Base-by-base conservation (phyloP, 2,797 vertebrate species). In the Miichthys miiuy region DNA sequence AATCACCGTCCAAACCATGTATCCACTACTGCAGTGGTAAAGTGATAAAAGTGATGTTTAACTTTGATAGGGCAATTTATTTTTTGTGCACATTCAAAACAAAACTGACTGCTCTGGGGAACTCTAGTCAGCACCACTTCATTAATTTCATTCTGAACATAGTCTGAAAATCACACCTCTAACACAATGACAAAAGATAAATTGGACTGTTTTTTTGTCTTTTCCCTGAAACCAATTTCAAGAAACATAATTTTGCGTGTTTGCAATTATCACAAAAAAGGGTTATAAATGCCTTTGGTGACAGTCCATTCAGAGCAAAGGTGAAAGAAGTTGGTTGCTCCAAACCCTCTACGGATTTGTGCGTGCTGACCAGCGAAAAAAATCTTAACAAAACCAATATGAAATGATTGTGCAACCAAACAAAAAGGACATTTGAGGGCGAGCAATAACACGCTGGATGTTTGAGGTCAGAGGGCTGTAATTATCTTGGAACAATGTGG, bases 401-500 rank as follows among this genome's bases (percentile, higher is more conserved):
- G 38, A 81, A 81, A 71, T 46, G 34, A 78, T 23, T 66, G 20
- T 57, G 48, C 16, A 54, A 69, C 21, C 30, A 69, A 77, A 61
- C 16, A 23, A 13, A 64, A 77, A 70, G 38, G 16, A 60, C 51
- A 70, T 68, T 46, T 18, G 21, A 70, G 41, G 42, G 10, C 27
- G 7, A n/a, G 56, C 5, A 48, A 65, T 61, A 80, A 64, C 25
- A 67, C 6, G 9, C 41, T 42, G 23, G 64, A 57, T 75, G 66
- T 77, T 66, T 70, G 64, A 38, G 61, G 56, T 75, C 68, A 77
- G 60, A 76, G 58, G 25, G 54, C 27, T 61, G 69, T 64, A 81
- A 84, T 87, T 87, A 83, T 72, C 55, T 69, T 5, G 14, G 55
- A 87, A 83, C 72, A 85, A 75, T 75, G 46, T 60, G 42, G 79